phyloP scores from a whole-genome alignment of 2,797 vertebrate genomes.

The Capromys pilorides region DNA sequence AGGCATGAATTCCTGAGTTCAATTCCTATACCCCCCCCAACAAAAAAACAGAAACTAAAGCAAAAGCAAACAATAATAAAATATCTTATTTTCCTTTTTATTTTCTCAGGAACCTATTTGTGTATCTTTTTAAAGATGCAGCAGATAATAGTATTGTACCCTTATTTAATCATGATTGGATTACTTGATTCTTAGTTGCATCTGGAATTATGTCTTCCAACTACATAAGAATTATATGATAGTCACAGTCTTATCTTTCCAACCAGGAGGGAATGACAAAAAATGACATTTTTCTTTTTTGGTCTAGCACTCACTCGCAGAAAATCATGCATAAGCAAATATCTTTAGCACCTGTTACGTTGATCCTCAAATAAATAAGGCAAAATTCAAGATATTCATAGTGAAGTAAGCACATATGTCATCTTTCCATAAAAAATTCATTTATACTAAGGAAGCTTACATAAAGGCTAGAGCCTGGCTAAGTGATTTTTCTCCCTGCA shows the following conservation, averaged over 20 bases:
- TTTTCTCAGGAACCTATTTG: background rate
- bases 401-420: fast-evolving
- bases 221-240: fast-evolving
- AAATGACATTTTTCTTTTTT: background rate
- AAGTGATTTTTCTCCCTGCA: background rate
- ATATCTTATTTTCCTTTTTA: background rate
- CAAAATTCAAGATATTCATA: background rate
- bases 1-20: no score
- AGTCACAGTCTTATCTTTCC: background rate
- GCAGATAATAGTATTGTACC: background rate
- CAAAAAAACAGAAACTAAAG: no score
- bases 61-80: background rate
- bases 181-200: background rate
- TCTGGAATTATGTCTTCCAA: background rate
- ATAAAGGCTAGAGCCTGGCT: background rate
- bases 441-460: background rate
- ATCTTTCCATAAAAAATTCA: background rate
- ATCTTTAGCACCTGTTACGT: background rate
- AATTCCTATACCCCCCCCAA: no score
- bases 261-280: background rate
- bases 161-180: background rate
- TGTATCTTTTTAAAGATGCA: background rate
- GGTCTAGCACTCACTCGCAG: background rate
- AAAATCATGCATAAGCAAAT: background rate
- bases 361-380: background rate